A percentile compares a stretch with the other conserved stretches of the same genome.
phyloP scores from a whole-genome alignment of 1,140 invertebrate genomes.

The Hesperophylax magnus region DNA sequence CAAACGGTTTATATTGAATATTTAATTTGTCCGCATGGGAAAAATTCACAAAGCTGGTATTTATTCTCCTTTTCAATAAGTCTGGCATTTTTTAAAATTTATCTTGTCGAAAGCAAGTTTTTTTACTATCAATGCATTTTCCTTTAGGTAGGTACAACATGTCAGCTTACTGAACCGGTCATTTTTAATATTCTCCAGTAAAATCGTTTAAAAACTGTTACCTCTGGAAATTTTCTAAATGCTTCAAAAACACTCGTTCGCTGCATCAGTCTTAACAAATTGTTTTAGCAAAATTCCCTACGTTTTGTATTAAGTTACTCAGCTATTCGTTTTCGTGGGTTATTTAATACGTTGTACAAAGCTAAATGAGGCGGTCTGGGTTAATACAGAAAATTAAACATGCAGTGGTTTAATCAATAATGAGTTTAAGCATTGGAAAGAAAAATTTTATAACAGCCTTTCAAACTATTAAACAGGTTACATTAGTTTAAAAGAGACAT shows the following conservation, averaged over 20 bases:
- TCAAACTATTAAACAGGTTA: too few relatives aligned
- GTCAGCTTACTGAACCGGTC: neutral
- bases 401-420: neutral
- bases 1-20: too few relatives aligned
- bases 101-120: too few relatives aligned
- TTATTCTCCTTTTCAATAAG: too few relatives aligned
- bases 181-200: neutral
- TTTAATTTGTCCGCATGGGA: too few relatives aligned
- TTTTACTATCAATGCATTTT: too few relatives aligned
- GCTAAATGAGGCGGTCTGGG: neutral
- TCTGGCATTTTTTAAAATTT: too few relatives aligned
- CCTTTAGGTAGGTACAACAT: neutral
- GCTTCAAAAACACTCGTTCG: slow-evolving; percentile 2
- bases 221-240: neutral
- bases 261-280: slow-evolving; percentile 3
- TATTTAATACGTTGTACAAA: neutral
- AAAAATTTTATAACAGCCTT: too few relatives aligned
- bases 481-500: too few relatives aligned
- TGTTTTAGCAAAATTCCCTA: neutral
- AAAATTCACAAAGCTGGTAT: too few relatives aligned
- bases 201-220: neutral
- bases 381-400: neutral
- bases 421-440: neutral
- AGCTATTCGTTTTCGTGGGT: neutral
- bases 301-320: slow-evolving; percentile 1